Percentiles rank a stretch among this genome's conserved stretches.
Conservation (phyloP, 2,888 invertebrate genomes). For the Nomada goodeniana region DNA sequence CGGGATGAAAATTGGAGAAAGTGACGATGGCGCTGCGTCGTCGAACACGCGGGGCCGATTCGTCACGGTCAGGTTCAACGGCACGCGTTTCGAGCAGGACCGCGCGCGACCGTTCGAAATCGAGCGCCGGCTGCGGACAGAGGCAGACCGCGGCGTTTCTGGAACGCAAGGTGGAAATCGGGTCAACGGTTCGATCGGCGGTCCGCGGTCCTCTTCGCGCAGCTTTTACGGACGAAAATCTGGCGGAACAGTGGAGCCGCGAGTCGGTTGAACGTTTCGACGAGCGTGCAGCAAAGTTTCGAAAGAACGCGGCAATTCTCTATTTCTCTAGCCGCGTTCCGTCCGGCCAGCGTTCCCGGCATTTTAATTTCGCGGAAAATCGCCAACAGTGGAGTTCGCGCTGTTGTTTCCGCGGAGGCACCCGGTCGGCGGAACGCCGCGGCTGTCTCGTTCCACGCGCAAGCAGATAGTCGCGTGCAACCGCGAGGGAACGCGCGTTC, state of each 20-base stretch:
- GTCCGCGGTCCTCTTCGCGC: neutral
- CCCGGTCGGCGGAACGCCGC: neutral
- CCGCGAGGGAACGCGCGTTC: slow-evolving; percentile 57
- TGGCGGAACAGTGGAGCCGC: too few species aligned
- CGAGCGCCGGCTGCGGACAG: neutral
- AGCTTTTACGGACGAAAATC: too few species aligned
- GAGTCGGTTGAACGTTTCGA: too few species aligned
- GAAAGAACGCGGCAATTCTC: neutral
- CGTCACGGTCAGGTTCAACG: slow-evolving; percentile 21
- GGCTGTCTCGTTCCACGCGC: neutral
- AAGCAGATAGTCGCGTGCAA: slow-evolving; percentile 43
- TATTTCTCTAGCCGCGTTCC: neutral
- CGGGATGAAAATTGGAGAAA: slow-evolving; percentile 31
- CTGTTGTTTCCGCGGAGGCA: neutral
- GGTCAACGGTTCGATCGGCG: slow-evolving; percentile 17
- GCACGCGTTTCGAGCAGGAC: slow-evolving; percentile 10
- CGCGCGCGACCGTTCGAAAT: neutral
- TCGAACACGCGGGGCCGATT: neutral
- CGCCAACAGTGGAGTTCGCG: neutral
- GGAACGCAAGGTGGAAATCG: slow-evolving; percentile 33
- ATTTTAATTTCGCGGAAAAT: slow-evolving; percentile 21
- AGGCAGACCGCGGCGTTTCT: neutral
- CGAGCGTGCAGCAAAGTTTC: neutral
- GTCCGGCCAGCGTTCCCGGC: neutral
- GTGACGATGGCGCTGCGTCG: neutral